Base-by-base conservation (phyloP, 2,888 invertebrate species). In the Beris morrisii region DNA sequence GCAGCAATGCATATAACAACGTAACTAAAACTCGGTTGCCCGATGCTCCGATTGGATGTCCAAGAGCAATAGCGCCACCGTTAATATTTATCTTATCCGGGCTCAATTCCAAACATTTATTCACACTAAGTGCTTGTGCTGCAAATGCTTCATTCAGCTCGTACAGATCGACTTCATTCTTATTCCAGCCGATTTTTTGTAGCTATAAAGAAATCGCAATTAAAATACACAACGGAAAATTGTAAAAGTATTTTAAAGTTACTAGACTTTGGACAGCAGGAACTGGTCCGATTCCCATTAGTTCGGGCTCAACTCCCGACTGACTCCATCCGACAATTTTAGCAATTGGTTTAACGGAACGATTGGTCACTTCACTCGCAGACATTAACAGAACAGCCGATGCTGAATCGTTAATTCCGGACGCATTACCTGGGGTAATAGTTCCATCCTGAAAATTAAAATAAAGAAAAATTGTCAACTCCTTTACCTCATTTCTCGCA, bases 101-200 rank as follows among this genome's bases (percentile, higher is more conserved):
- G 73, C 91, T 86, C 52, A 94, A 74, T 9, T 84, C 83, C n/a
- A 94, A 82, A 69, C 84, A 83, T 65, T 83, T 82, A 0, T 86
- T 74, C 12, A 89, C 87, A 15, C 87, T 86, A 32, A 92, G 73
- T 0, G 89, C 85, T 80, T 92, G 91, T 1, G 87, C 86, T 0
- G 93, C 92, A 78, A 93, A 95, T 0, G 92, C 93, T 81, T 95
- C 95, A 75, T 94, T 94, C 61, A 95, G 82, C 83, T 95, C 95
- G 79, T 85, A 93, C 3, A 93, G 79, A 78, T 94, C 93, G 1
- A 91, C 88, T 70, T 92, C 89, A 0, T 89, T 85, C 52, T 86
- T 84, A 0, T 76, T 82, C 84, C 92, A 85, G 3, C 86, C 84
- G 4, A 86, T 83, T 76, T 87, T 87, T 15, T 81, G 71, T 32